phyloP scores from a whole-genome alignment of 1,140 invertebrate species.

The Calephelis virginiensis region DNA sequence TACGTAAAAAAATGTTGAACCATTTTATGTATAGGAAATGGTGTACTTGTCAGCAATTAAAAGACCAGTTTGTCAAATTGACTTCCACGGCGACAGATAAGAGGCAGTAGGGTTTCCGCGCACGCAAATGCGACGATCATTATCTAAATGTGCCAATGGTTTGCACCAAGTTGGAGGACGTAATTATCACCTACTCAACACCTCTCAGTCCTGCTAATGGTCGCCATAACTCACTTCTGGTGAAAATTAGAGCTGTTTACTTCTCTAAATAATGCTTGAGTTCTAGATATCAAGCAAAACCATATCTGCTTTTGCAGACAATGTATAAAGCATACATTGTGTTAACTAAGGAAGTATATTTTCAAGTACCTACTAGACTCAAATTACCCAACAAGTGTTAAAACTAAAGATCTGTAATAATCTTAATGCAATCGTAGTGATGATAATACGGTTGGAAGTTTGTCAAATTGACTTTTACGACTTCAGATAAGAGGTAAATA shows the following conservation, averaged over 20 bases:
- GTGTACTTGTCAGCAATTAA: background rate
- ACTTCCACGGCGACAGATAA: constrained; percentile 16
- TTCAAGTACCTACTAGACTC: no score
- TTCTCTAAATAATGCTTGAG: background rate
- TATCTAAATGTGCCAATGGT: constrained; percentile 59
- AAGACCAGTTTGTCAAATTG: constrained; percentile 18
- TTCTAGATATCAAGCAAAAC: no score
- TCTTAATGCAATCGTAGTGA: constrained; percentile 1
- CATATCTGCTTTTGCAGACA: background rate
- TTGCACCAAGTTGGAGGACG: constrained; percentile 45
- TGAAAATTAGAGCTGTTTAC: constrained; percentile 5
- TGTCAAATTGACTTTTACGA: constrained; percentile 17
- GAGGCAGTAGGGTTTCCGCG: constrained; percentile 38
- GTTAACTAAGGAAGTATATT: no score
- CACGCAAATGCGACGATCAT: constrained; percentile 48
- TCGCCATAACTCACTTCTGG: constrained; percentile 34
- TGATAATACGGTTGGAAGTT: constrained; percentile 2
- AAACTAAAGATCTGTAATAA: background rate
- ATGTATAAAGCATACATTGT: no score
- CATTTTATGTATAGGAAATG: background rate
- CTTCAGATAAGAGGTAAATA: constrained; percentile 37
- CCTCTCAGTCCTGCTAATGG: constrained; percentile 49
- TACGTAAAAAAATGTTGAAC: no score
- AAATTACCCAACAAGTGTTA: no score
- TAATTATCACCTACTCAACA: constrained; percentile 56